Percentiles rank a stretch among this genome's conserved stretches.
Evolutionary conservation across 2,113 vertebrate species (phyloP).

Genomic region (Orthochromis malagaraziensis): DNA sequence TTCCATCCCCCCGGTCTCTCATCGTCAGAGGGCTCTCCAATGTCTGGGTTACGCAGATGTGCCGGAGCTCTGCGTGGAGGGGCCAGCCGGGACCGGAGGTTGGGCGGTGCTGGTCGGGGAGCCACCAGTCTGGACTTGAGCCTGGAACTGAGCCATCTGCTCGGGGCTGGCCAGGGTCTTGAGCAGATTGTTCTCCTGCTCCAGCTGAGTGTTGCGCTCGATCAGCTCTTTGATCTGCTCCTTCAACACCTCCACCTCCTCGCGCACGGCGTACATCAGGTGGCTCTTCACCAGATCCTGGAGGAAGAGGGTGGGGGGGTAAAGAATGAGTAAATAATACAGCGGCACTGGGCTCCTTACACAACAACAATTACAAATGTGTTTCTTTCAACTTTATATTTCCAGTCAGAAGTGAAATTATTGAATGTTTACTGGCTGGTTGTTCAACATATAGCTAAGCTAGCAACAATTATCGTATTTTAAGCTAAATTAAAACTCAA

Average conservation of each 20-base stretch:
- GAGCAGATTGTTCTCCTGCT: conserved; percentile 94
- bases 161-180: conserved; percentile 94
- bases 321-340: not conserved
- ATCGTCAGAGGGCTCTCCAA: not conserved
- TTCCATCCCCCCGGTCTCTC: not conserved
- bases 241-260: conserved; percentile 82
- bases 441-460: not conserved
- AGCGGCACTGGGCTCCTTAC: not conserved
- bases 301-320: not conserved
- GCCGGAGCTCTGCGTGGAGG: conserved; percentile 40
- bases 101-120: conserved; percentile 77
- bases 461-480: not conserved
- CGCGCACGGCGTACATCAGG: conserved; percentile 95
- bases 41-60: conserved; percentile 32
- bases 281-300: conserved; percentile 86
- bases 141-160: conserved; percentile 96
- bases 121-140: conserved; percentile 86
- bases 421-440: not conserved
- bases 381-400: not conserved
- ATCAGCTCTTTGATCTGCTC: conserved; percentile 97
- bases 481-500: not conserved
- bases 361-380: not conserved
- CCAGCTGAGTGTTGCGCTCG: conserved; percentile 94
- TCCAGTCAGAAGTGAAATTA: not conserved
- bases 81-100: conserved; percentile 61